Percentiles rank a stretch among this genome's conserved stretches.
phyloP scores from a whole-genome alignment of 1,140 invertebrate genomes.

The Dendroctonus valens region DNA sequence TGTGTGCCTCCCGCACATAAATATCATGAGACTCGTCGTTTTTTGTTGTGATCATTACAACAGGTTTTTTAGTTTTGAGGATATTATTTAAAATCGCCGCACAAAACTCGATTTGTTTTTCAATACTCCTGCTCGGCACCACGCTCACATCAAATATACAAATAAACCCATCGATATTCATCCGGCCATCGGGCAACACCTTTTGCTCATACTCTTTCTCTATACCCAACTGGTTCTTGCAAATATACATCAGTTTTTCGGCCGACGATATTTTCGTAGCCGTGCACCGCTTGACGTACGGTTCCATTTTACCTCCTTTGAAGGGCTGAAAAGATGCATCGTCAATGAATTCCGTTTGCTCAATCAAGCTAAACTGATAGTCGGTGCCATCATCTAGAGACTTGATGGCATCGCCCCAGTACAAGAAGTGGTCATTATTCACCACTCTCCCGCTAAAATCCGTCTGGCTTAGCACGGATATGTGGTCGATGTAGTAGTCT shows the following conservation, averaged over 20 bases:
- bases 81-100: constrained; percentile 81
- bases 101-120: constrained; percentile 84
- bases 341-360: constrained; percentile 98
- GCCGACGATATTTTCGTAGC: constrained; percentile 91
- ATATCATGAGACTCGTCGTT: constrained; percentile 90
- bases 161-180: constrained; percentile 93
- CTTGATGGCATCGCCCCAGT: constrained; percentile 96
- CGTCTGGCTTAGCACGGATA: constrained; percentile 94
- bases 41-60: constrained; percentile 94
- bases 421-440: constrained; percentile 98
- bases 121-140: constrained; percentile 84
- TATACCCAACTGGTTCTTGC: constrained; percentile 95
- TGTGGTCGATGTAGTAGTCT: constrained; percentile 96
- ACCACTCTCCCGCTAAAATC: constrained; percentile 98
- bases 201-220: constrained; percentile 96
- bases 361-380: constrained; percentile 91
- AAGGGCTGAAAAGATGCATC: constrained; percentile 98
- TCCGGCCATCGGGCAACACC: constrained; percentile 88
- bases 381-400: constrained; percentile 86
- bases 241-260: constrained; percentile 98
- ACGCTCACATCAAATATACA: constrained; percentile 95
- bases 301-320: constrained; percentile 93
- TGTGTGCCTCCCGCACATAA: constrained; percentile 86
- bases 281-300: constrained; percentile 89
- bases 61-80: constrained; percentile 90